These are phyloP conservation scores for Labeo rohita DNA, from an alignment of 2,113 vertebrate species.

Conservation along the genomic window DNA sequence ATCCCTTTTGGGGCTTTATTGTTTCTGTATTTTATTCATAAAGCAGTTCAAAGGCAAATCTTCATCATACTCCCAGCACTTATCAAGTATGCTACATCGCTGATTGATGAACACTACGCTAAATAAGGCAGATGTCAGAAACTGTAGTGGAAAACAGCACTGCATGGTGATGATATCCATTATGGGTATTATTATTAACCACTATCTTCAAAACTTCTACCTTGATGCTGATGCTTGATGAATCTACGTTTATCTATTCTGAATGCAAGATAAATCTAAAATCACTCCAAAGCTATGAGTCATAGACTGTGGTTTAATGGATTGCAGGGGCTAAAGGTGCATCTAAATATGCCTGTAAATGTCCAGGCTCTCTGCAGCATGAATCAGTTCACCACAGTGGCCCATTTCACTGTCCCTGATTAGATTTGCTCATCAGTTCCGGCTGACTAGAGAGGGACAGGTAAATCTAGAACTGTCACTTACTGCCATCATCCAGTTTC, in stretches of 20 bases:
- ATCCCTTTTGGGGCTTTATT: constrained; percentile 55
- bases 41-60: constrained; percentile 48
- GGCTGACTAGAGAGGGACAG: background rate
- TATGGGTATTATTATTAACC: background rate
- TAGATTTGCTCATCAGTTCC: background rate
- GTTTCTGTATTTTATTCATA: constrained; percentile 63
- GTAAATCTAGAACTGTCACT: background rate
- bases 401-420: background rate
- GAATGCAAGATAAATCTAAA: background rate
- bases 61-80: background rate
- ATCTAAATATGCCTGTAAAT: background rate
- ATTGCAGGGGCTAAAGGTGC: background rate
- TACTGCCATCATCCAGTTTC: background rate
- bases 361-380: background rate
- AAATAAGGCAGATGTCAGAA: background rate
- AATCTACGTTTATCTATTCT: background rate
- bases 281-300: background rate
- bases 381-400: background rate
- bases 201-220: background rate
- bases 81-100: constrained; percentile 55
- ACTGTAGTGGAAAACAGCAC: background rate
- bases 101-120: constrained; percentile 19
- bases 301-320: background rate
- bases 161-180: background rate
- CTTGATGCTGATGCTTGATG: background rate